Evolutionary conservation across 2,888 invertebrate genomes (phyloP).

Genomic region (Resseliella maxima): DNA sequence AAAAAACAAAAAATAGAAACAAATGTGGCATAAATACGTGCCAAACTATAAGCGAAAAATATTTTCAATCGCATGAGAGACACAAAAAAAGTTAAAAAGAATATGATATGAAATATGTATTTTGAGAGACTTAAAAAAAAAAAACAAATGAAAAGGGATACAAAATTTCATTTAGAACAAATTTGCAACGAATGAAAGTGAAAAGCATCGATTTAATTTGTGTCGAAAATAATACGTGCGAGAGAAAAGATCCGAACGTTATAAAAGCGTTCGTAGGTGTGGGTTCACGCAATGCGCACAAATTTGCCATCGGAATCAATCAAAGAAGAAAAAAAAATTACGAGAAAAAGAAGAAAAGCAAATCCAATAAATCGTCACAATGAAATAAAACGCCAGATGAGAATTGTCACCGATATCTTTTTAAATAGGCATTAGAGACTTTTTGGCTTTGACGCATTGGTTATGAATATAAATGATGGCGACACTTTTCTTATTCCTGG

Average conservation of each 20-base stretch:
- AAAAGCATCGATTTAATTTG: constrained; percentile 15
- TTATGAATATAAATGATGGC: constrained; percentile 27
- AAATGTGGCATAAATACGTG: background rate
- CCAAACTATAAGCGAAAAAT: background rate
- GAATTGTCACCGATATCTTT: constrained; percentile 45
- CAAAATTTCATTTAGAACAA: background rate
- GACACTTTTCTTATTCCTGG: background rate
- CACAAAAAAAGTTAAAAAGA: background rate
- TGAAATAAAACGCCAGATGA: constrained; percentile 19
- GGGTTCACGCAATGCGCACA: background rate
- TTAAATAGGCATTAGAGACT: constrained; percentile 53
- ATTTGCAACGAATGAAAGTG: background rate
- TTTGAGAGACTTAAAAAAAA: background rate
- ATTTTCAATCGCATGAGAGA: background rate
- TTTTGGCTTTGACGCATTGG: constrained; percentile 36
- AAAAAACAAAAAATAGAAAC: background rate
- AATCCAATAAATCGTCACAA: constrained; percentile 44
- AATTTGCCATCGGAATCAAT: background rate
- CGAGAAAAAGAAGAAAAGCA: background rate
- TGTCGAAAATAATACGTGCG: background rate
- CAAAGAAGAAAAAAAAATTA: constrained; percentile 26
- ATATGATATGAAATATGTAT: background rate
- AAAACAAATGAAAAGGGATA: background rate
- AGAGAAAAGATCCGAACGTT: background rate
- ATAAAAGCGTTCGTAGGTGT: background rate